Base-by-base conservation (phyloP, 1,140 invertebrate species). In the Penaeus vannamei region DNA sequence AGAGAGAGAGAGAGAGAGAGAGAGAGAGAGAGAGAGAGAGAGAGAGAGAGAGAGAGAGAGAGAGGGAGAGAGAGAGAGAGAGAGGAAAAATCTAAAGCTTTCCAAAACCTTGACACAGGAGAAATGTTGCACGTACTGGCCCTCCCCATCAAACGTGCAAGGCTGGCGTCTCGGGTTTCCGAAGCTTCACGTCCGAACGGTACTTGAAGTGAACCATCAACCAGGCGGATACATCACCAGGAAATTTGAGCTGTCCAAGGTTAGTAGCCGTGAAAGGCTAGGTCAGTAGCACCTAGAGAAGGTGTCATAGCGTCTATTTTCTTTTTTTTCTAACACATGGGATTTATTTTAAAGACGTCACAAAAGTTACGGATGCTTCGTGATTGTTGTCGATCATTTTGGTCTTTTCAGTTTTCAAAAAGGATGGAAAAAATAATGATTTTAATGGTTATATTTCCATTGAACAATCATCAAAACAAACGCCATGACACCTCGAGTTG, bases 51-150 rank as follows among this genome's bases (percentile, higher is more conserved):
- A 46, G 42, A 46, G 42, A 46, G 10, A 46, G 42, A 46, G 10
- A 10, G 10, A 46, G 10, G 42, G 10, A 46, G 10, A 46, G 3
- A 46, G 10, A 5, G 10, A 46, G 3, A 46, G 3, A 46, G 3
- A 10, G 3, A 46, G 42, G 42, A 53, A 53, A 26, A 79, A 36
- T 79, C 46, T 36, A 79, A 36, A 36, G 2, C 32, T 26, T 79
- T n/a, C 53, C 26, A 7, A 23, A 23, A 14, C 17, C 42, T 7
- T 23, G 59, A 0, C 32, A 1, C 83, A 85, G 83, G 59, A n/a
- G 0, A 85, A 85, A 23, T 85, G 83, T n/a, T 19, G 23, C 32
- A 46, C 53, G 23, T 85, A 85, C 64, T 85, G 83, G 83, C 61
- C 83, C 32, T 62, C 66, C 12, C 2, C 17, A 42, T 53, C 5